A percentile compares a stretch with the other conserved stretches of the same genome.
Evolutionary conservation across 2,797 vertebrate species (phyloP).

Genomic region (Pipistrellus pygmaeus): DNA sequence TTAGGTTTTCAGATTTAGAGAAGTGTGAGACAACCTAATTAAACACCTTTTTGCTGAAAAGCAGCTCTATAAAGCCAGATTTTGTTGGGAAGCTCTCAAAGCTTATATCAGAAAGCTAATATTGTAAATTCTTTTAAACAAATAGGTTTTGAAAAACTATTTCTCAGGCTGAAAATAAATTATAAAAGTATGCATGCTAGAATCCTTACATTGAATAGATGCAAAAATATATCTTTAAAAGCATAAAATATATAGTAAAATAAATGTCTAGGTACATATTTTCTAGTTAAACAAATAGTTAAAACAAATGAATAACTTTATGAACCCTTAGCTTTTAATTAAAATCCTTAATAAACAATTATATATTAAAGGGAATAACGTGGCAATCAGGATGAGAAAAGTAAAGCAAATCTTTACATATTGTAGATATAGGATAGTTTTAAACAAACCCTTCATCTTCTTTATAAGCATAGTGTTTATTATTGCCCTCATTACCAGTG

Average conservation of each 20-base stretch:
- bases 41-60: conserved; percentile 89
- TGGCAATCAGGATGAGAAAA: neutral
- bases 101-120: conserved; percentile 75
- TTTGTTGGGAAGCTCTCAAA: conserved; percentile 78
- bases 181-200: conserved; percentile 34
- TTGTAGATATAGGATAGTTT: neutral
- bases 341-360: conserved; percentile 49
- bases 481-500: neutral
- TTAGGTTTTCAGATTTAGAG: conserved; percentile 84
- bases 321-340: neutral
- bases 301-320: conserved; percentile 49
- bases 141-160: conserved; percentile 74
- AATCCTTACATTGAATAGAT: conserved; percentile 23
- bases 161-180: conserved; percentile 62
- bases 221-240: conserved; percentile 1
- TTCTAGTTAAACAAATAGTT: neutral
- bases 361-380: neutral
- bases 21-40: conserved; percentile 90
- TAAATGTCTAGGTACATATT: neutral
- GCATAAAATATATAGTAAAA: neutral
- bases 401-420: neutral
- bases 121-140: conserved; percentile 65
- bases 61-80: conserved; percentile 75
- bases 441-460: neutral
- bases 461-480: neutral